Evolutionary conservation across 2,888 invertebrate genomes (phyloP).

Genomic region (Agonum fuliginosum): DNA sequence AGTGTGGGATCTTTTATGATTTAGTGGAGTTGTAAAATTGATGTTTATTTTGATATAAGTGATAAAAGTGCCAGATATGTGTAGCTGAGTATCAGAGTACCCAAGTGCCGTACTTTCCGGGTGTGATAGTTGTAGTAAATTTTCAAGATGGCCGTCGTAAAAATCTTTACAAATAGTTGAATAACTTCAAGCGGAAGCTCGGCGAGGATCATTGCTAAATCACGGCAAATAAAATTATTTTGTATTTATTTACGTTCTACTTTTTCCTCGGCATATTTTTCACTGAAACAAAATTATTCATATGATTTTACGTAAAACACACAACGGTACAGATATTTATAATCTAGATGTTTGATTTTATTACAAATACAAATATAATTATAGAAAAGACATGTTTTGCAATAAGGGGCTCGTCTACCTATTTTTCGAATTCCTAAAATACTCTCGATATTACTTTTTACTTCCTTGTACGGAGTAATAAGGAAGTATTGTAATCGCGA

Average conservation of each 20-base stretch:
- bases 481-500: too few relatives aligned
- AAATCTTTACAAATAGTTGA: constrained; percentile 54
- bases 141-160: constrained; percentile 53
- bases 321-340: too few relatives aligned
- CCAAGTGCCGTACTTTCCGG: constrained; percentile 17
- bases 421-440: too few relatives aligned
- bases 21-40: constrained; percentile 56
- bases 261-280: not conserved
- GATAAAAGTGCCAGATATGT: constrained; percentile 56
- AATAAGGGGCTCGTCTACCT: not conserved
- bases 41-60: constrained; percentile 60
- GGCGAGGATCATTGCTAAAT: not conserved
- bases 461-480: too few relatives aligned
- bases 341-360: too few relatives aligned
- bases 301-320: too few relatives aligned
- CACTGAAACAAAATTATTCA: not conserved
- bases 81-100: constrained; percentile 36
- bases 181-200: constrained; percentile 47
- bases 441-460: too few relatives aligned
- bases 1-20: constrained; percentile 57
- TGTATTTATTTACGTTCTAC: not conserved
- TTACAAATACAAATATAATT: too few relatives aligned
- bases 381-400: not conserved
- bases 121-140: constrained; percentile 55
- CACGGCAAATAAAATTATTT: not conserved